These are phyloP conservation scores for Euborellia annulipes DNA, from an alignment of 1,140 invertebrate genomes.

Conservation along the genomic window DNA sequence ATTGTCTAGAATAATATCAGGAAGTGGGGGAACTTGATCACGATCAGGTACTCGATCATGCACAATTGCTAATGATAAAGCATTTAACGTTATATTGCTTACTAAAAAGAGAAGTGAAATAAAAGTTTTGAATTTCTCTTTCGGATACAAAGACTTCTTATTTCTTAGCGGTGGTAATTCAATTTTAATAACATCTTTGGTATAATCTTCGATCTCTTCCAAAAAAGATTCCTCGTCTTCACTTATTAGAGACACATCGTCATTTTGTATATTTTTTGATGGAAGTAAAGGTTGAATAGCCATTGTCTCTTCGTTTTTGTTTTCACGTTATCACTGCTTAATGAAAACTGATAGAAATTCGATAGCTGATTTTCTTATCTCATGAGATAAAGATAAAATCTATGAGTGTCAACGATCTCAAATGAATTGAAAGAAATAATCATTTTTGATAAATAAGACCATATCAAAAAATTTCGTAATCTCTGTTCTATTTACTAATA, in stretches of 20 bases:
- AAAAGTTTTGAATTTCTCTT: constrained; percentile 54
- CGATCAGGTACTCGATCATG: constrained; percentile 72
- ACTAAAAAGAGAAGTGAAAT: constrained; percentile 41
- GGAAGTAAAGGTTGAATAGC: too few species aligned
- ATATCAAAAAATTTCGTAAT: too few species aligned
- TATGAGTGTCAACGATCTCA: constrained; percentile 18
- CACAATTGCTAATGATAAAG: constrained; percentile 58
- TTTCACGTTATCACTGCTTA: constrained; percentile 10
- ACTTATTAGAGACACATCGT: constrained; percentile 31
- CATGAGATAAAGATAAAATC: too few species aligned
- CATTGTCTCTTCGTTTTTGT: too few species aligned
- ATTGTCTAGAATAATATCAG: constrained; percentile 66
- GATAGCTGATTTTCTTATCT: constrained; percentile 20
- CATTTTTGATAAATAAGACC: background rate
- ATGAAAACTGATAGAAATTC: background rate
- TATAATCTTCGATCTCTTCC: constrained; percentile 24
- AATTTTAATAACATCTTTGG: constrained; percentile 32
- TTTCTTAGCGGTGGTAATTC: constrained; percentile 36
- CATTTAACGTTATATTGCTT: constrained; percentile 42
- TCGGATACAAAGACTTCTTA: constrained; percentile 41
- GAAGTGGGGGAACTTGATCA: constrained; percentile 48
- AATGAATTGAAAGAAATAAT: background rate
- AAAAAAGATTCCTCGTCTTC: constrained; percentile 11
- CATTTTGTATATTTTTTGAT: too few species aligned
- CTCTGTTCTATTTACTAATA: too few species aligned